Conservation (phyloP, 2,797 vertebrate species). For the Enteromius argenteus region DNA sequence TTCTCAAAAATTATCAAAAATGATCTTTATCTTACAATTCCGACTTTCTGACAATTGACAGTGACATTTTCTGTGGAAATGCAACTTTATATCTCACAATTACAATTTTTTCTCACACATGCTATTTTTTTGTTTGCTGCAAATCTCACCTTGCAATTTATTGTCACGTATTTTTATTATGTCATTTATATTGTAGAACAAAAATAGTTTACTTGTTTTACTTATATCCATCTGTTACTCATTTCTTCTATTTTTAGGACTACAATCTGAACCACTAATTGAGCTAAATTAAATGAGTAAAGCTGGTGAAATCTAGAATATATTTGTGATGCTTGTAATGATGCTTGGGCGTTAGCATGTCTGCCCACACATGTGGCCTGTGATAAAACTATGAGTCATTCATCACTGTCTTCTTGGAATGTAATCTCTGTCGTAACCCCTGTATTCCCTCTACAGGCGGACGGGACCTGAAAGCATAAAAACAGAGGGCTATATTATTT, state of each 20-base stretch:
- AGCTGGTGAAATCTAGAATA: neutral
- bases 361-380: slow-evolving; percentile 25
- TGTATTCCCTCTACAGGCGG: slow-evolving; percentile 13
- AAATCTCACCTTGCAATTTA: neutral
- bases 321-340: slow-evolving; percentile 20
- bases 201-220: neutral
- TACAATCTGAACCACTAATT: neutral
- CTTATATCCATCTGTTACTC: neutral
- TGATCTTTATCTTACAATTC: neutral
- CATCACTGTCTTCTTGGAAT: slow-evolving; percentile 42
- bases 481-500: neutral
- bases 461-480: slow-evolving; percentile 12
- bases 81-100: neutral
- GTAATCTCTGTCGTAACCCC: slow-evolving; percentile 21
- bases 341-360: slow-evolving; percentile 12
- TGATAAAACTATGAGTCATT: slow-evolving; percentile 44
- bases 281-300: neutral
- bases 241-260: neutral
- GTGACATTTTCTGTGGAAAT: neutral
- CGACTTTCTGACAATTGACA: neutral
- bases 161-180: too few species aligned
- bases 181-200: neutral
- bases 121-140: neutral
- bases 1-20: neutral
- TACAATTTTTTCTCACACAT: neutral